Percentiles rank a stretch among this genome's conserved stretches.
Evolutionary conservation across 2,888 invertebrate species (phyloP).

Genomic region (Diaperis boleti): DNA sequence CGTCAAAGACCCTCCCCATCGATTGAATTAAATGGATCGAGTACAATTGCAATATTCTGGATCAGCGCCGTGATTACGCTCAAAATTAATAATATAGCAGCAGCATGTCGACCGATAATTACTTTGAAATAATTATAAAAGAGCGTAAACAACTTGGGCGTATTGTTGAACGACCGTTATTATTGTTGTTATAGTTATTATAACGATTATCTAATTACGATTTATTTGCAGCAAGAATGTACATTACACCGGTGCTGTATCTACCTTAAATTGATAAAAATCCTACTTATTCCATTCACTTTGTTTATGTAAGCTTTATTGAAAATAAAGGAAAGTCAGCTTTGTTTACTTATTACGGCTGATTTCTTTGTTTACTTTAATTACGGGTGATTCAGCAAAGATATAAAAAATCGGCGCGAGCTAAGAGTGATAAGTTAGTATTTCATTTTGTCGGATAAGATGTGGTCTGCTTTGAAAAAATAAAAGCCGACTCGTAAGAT

Average conservation of each 20-base stretch:
- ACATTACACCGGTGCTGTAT: background rate
- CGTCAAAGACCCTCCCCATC: too few species aligned
- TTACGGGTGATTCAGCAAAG: too few species aligned
- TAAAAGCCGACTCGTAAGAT: background rate
- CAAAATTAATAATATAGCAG: constrained; percentile 17
- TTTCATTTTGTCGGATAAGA: too few species aligned
- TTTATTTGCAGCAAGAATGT: constrained; percentile 26
- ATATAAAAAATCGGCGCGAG: background rate
- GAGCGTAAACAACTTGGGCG: constrained; percentile 23
- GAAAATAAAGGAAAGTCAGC: constrained; percentile 10
- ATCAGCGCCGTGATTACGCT: constrained; percentile 14
- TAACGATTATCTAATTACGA: constrained; percentile 31
- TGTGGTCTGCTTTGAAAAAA: background rate
- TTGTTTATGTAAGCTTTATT: constrained; percentile 14
- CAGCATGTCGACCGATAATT: constrained; percentile 20
- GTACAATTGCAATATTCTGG: background rate
- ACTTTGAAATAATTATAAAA: constrained; percentile 28
- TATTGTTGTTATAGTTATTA: constrained; percentile 25
- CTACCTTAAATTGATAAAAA: constrained; percentile 14
- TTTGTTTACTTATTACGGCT: too few species aligned
- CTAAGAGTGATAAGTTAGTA: background rate
- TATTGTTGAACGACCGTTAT: constrained; percentile 27
- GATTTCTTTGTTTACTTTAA: too few species aligned
- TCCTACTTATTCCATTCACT: constrained; percentile 25
- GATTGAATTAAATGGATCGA: constrained; percentile 9